Evolutionary conservation across 2,113 vertebrate genomes (phyloP).

Genomic region (Sceloporus undulatus): DNA sequence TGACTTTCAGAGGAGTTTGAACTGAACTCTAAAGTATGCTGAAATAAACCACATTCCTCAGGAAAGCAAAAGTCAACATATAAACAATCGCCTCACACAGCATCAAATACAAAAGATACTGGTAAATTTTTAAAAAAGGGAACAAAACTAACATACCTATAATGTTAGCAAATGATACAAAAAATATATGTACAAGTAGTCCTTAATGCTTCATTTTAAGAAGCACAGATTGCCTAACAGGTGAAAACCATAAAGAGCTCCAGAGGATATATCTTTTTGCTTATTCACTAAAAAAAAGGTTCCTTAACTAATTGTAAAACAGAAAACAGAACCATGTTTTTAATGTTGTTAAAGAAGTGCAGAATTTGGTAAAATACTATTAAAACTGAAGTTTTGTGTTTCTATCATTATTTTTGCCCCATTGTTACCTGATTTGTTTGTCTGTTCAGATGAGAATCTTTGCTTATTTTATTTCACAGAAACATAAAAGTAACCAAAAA

Average conservation of each 20-base stretch:
- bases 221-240: conserved; percentile 25
- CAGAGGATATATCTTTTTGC: conserved; percentile 7
- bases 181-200: conserved; percentile 24
- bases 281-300: conserved; percentile 13
- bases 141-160: conserved; percentile 38
- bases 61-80: conserved; percentile 57
- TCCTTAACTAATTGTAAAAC: conserved; percentile 24
- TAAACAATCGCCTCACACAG: conserved; percentile 41
- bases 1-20: background rate
- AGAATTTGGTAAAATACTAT: conserved; percentile 29
- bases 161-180: conserved; percentile 43
- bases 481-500: conserved; percentile 31
- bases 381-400: conserved; percentile 34
- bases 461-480: conserved; percentile 24
- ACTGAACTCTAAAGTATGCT: conserved; percentile 56
- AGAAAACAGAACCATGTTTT: conserved; percentile 19
- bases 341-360: conserved; percentile 15
- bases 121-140: conserved; percentile 40
- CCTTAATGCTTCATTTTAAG: conserved; percentile 36
- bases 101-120: conserved; percentile 56
- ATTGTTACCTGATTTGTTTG: conserved; percentile 44
- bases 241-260: conserved; percentile 13
- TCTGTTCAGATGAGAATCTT: conserved; percentile 18
- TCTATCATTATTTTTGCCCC: conserved; percentile 39
- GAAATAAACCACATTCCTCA: conserved; percentile 63